Evolutionary conservation across 2,113 vertebrate species (phyloP).

Genomic region (Limanda limanda): DNA sequence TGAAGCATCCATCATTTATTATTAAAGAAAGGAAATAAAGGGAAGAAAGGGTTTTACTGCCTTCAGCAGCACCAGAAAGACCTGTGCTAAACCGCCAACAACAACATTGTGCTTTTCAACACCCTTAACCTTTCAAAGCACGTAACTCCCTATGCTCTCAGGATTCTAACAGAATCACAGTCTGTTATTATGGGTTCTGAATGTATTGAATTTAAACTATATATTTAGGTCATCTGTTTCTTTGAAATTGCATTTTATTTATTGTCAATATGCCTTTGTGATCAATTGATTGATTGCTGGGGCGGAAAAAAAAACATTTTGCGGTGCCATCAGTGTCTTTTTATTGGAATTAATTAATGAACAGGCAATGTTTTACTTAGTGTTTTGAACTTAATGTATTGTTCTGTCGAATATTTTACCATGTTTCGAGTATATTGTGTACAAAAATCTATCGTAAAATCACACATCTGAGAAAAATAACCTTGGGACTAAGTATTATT

Average conservation of each 20-base stretch:
- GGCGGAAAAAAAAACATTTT: neutral
- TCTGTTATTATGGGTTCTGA: neutral
- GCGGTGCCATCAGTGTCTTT: neutral
- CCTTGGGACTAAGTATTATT: neutral
- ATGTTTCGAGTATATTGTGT: neutral
- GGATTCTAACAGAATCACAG: neutral
- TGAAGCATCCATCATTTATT: conserved; percentile 97
- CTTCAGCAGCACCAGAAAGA: conserved; percentile 61
- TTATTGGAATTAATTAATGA: neutral
- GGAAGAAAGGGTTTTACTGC: conserved; percentile 59
- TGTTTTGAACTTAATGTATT: neutral
- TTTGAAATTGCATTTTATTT: neutral
- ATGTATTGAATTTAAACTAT: neutral
- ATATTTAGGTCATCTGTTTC: neutral
- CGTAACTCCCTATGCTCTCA: conserved; percentile 7
- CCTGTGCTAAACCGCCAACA: conserved; percentile 36
- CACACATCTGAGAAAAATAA: neutral
- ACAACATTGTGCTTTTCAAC: conserved; percentile 46
- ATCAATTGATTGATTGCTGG: neutral
- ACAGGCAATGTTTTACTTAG: neutral
- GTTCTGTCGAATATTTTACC: neutral
- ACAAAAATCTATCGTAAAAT: neutral
- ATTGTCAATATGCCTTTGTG: neutral
- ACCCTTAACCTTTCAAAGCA: conserved; percentile 36
- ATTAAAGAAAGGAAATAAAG: conserved; percentile 86